Evolutionary conservation across 2,888 invertebrate species (phyloP).

Genomic region (Trachelus stipa): DNA sequence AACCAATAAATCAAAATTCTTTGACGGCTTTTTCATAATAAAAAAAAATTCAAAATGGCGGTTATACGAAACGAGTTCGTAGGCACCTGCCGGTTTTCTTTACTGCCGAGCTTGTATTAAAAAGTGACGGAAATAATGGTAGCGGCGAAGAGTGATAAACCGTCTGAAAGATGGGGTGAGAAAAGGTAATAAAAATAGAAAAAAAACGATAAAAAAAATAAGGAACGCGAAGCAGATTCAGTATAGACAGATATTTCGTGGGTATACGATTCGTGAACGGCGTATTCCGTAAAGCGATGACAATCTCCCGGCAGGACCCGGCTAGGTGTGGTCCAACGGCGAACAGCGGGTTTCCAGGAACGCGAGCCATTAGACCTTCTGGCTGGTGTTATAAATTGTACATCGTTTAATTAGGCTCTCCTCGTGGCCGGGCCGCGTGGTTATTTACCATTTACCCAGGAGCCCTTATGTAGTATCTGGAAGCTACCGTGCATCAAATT

Average conservation of each 20-base stretch:
- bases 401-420: conserved; percentile 67
- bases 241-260: conserved; percentile 10
- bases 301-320: conserved; percentile 57
- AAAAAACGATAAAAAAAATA: conserved; percentile 15
- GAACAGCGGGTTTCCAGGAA: conserved; percentile 64
- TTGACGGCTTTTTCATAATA: not conserved
- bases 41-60: not conserved
- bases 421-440: conserved; percentile 35
- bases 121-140: conserved; percentile 24
- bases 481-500: conserved; percentile 60
- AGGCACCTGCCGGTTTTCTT: not conserved
- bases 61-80: not conserved
- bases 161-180: not conserved
- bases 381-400: conserved; percentile 67
- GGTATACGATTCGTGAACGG: conserved; percentile 32
- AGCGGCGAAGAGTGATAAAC: conserved; percentile 20
- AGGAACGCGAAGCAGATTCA: not conserved
- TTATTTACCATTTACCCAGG: conserved; percentile 56
- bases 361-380: conserved; percentile 66
- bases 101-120: conserved; percentile 17
- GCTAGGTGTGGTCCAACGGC: conserved; percentile 65
- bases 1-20: not conserved
- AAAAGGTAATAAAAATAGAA: not conserved
- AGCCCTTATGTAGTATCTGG: conserved; percentile 41
- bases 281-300: conserved; percentile 47